Percentiles rank a stretch among this genome's conserved stretches.
phyloP scores from a whole-genome alignment of 2,113 vertebrate species.

The Acrocephalus arundinaceus region DNA sequence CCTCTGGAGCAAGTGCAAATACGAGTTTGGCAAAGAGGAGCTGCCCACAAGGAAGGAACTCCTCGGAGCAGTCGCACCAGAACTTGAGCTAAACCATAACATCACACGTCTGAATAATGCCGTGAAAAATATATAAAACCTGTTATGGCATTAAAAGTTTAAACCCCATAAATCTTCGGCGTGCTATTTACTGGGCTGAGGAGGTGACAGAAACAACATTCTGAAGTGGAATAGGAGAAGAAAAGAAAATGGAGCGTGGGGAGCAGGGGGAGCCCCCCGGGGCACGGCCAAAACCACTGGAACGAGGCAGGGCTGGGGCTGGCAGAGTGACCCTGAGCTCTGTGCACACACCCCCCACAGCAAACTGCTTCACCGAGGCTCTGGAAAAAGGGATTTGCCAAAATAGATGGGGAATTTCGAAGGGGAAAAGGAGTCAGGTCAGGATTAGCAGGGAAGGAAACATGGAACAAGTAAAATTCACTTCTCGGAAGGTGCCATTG shows the following conservation, averaged over 20 bases:
- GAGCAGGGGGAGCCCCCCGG: neutral
- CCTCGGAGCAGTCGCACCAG: neutral
- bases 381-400: neutral
- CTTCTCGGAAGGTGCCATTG: rapidly evolving
- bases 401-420: neutral
- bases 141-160: neutral
- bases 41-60: constrained; percentile 33
- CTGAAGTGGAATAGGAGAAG: constrained; percentile 33
- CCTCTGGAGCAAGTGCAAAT: constrained; percentile 54
- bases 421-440: neutral
- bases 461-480: rapidly evolving
- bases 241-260: neutral
- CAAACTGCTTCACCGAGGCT: neutral
- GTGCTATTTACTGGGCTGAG: constrained; percentile 4
- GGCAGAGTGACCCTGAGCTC: neutral
- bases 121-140: neutral
- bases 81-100: constrained; percentile 49
- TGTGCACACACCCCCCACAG: neutral
- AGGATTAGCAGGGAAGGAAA: too few relatives aligned
- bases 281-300: neutral
- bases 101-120: constrained; percentile 41
- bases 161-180: constrained; percentile 32
- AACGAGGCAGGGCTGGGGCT: neutral
- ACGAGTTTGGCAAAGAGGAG: neutral
- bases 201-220: constrained; percentile 66